Evolutionary conservation across 2,888 invertebrate species (phyloP).

Genomic region (Heliothis peltigera): DNA sequence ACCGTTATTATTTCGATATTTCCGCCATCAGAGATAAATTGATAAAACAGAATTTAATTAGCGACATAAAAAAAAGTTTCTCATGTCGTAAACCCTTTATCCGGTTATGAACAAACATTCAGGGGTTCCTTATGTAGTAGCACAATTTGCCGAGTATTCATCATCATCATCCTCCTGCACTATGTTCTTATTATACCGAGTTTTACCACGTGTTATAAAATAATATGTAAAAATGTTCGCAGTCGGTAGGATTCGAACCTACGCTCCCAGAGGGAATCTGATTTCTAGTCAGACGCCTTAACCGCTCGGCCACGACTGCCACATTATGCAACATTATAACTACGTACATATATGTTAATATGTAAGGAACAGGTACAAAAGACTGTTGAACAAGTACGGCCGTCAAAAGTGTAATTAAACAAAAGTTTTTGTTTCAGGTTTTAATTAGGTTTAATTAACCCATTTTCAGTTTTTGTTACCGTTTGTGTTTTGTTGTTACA

Average conservation of each 20-base stretch:
- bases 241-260: slow-evolving; percentile 97
- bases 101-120: too few relatives aligned
- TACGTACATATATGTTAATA: too few relatives aligned
- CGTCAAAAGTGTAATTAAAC: neutral
- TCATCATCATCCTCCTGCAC: too few relatives aligned
- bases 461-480: neutral
- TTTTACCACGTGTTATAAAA: too few relatives aligned
- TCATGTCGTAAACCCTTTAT: too few relatives aligned
- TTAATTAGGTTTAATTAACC: neutral
- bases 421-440: neutral
- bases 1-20: slow-evolving; percentile 25
- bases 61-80: too few relatives aligned
- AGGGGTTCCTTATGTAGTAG: too few relatives aligned
- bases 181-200: too few relatives aligned
- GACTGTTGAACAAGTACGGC: neutral
- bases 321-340: too few relatives aligned
- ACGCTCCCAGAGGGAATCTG: slow-evolving; percentile 97
- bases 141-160: neutral
- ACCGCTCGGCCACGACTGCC: slow-evolving; percentile 96
- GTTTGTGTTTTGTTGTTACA: too few relatives aligned
- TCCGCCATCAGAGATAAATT: neutral
- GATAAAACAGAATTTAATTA: too few relatives aligned
- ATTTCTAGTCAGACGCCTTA: slow-evolving; percentile 97
- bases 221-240: slow-evolving; percentile 87
- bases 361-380: neutral